Evolutionary conservation across 2,888 invertebrate species (phyloP), one percentile per base, ranked within the genome.

Genomic region (Drosophila mettleri): DNA sequence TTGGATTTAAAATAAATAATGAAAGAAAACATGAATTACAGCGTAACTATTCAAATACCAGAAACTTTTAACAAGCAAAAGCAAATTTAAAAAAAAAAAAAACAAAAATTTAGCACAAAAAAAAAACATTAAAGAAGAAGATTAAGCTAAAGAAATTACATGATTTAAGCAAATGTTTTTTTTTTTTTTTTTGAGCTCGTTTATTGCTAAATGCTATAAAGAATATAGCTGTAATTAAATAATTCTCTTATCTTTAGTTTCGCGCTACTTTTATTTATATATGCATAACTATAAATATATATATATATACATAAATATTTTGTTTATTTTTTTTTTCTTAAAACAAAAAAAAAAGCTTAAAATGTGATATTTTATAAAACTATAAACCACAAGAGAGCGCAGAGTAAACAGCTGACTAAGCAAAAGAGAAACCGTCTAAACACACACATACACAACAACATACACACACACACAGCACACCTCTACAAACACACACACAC

Each of bases 331-430:
- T 62, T 60, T 59, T 20, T 33, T 64, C 16, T 29, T 39, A 57
- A 66, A 86, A 57, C 61, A 43, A 57, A 66, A 86, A 57, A 63
- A 88, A 89, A 91, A 90, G 91, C 91, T 92, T 92, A 90, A 91
- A 91, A 92, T 92, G 92, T 92, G 92, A 92, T 92, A 92, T 92
- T 92, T 92, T 92, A 89, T 89, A 91, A 91, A 91, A 91, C 90
- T 91, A 87, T 86, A 52, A 90, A 65, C 54, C 49, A 69, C 62
- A 76, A 61, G 38, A 61, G 57, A 80, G 41, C 39, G 48, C 46
- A 67, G 57, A 75, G 38, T 61, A 58, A 63, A 53, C 52, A 57
- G 78, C 55, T 54, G 34, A 60, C 39, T 41, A 53, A 39, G 29
- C 45, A 16, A 33, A 39, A 66, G 24, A 18, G 45, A 31, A 75